These are phyloP conservation scores for Gonioctena quinquepunctata DNA, from an alignment of 1,140 invertebrate genomes.

Conservation along the genomic window DNA sequence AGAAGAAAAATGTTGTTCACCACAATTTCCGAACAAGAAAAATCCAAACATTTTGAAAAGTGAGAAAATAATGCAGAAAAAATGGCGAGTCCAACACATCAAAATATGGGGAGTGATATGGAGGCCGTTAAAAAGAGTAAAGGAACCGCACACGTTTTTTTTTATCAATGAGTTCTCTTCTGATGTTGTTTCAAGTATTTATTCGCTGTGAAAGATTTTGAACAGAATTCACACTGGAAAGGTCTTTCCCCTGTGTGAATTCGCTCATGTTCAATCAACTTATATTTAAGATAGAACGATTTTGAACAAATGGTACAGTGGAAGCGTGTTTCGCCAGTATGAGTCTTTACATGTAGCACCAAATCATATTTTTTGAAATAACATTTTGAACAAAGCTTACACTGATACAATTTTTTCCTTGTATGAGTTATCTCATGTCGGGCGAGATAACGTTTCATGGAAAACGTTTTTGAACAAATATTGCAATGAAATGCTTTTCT, in stretches of 20 bases:
- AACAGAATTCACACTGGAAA: neutral
- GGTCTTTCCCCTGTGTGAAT: neutral
- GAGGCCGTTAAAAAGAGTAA: too few species aligned
- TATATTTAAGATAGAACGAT: neutral
- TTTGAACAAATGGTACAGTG: conserved; percentile 1
- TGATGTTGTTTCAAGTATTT: neutral
- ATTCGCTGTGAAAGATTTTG: neutral
- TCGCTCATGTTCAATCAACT: neutral
- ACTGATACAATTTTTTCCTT: neutral
- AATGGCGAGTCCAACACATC: too few species aligned
- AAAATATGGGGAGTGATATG: too few species aligned
- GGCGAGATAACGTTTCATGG: too few species aligned
- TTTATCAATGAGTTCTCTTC: neutral
- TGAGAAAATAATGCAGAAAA: too few species aligned
- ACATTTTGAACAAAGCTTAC: neutral
- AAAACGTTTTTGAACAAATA: too few species aligned
- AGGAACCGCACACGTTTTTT: too few species aligned
- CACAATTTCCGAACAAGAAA: too few species aligned
- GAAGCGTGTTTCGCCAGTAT: neutral
- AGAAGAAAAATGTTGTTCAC: too few species aligned
- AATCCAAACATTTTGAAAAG: too few species aligned
- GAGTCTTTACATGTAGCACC: neutral
- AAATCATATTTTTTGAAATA: neutral
- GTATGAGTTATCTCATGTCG: neutral
- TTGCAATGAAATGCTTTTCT: too few species aligned